A percentile compares a stretch with the other conserved stretches of the same genome.
Conservation (phyloP, 2,888 invertebrate genomes). For the Portevinia maculata region DNA sequence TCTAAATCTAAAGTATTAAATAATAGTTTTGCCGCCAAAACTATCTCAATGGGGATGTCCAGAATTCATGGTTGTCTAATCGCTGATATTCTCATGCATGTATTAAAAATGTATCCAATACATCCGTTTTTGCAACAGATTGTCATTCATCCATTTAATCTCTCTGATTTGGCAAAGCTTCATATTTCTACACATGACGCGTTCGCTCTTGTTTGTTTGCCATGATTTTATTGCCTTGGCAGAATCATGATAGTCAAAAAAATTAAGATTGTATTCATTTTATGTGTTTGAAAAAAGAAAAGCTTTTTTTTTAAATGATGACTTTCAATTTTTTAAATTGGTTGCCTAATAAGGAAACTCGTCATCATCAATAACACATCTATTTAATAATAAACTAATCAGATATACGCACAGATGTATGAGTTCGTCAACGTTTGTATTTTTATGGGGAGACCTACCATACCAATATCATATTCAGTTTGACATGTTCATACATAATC, state of each 20-base stretch:
- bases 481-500: conserved; percentile 44
- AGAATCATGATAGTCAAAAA: conserved; percentile 6
- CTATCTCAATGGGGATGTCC: no score
- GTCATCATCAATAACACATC: conserved; percentile 68
- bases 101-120: no score
- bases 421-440: no score
- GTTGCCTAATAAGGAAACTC: conserved; percentile 64
- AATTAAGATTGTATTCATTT: conserved; percentile 36
- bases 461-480: conserved; percentile 7
- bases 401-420: conserved; percentile 31
- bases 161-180: no score
- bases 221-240: conserved; percentile 6
- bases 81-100: no score
- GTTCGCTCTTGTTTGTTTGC: not conserved
- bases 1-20: no score
- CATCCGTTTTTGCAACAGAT: no score
- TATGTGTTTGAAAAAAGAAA: conserved; percentile 9
- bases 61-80: no score
- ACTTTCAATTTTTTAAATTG: conserved; percentile 67
- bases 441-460: no score
- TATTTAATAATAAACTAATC: conserved; percentile 69
- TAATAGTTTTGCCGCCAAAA: no score
- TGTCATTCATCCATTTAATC: no score
- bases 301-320: conserved; percentile 45
- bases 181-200: not conserved